These are phyloP conservation scores for Drosophila ercepeae DNA, from an alignment of 1,140 invertebrate species.

Conservation along the genomic window DNA sequence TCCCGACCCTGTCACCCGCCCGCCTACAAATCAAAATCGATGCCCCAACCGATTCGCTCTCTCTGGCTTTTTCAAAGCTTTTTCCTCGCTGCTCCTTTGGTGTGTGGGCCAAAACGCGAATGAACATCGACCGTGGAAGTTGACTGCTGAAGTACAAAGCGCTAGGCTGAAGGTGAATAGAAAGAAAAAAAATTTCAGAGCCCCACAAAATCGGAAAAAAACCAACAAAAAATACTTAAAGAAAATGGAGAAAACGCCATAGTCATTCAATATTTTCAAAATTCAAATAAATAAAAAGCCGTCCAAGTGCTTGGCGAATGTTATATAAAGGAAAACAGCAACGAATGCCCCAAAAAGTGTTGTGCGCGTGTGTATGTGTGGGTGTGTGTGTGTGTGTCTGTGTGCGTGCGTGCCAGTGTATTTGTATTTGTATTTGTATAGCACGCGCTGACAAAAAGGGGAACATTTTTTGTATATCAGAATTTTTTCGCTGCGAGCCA, in stretches of 20 bases:
- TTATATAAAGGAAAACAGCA: conserved; percentile 66
- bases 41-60: conserved; percentile 70
- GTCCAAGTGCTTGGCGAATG: conserved; percentile 26
- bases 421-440: conserved; percentile 27
- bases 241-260: conserved; percentile 13
- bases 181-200: conserved; percentile 41
- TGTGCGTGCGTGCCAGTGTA: conserved; percentile 11
- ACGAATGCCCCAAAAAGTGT: conserved; percentile 64
- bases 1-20: conserved; percentile 30
- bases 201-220: conserved; percentile 16
- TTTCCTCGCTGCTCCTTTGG: conserved; percentile 65
- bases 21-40: conserved; percentile 59
- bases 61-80: conserved; percentile 13
- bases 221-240: conserved; percentile 7
- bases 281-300: not conserved
- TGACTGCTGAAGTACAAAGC: conserved; percentile 75
- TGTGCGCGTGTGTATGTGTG: conserved; percentile 49
- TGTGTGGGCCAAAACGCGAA: conserved; percentile 79
- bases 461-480: conserved; percentile 76
- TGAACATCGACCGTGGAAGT: conserved; percentile 84
- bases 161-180: conserved; percentile 77
- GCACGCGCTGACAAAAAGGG: conserved; percentile 65
- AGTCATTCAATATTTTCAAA: too few relatives aligned
- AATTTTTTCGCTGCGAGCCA: conserved; percentile 37
- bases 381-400: conserved; percentile 12